phyloP scores from a whole-genome alignment of 2,888 invertebrate species.

The Drosophila niveifrons region DNA sequence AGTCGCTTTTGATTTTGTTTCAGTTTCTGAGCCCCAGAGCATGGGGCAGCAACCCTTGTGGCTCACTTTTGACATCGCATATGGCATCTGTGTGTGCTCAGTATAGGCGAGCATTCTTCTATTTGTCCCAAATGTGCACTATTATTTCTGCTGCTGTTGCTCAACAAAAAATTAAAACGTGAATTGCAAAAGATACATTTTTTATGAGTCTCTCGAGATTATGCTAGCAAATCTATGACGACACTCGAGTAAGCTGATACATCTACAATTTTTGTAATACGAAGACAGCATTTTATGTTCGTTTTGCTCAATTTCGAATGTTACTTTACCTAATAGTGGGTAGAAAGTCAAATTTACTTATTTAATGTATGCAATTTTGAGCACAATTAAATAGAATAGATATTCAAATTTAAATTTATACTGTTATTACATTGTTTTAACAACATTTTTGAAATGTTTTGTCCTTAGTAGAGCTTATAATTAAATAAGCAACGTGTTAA shows the following conservation, averaged over 20 bases:
- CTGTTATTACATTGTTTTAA: too few species aligned
- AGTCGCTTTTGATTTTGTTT: conserved; percentile 62
- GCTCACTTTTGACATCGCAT: conserved; percentile 25
- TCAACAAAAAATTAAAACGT: conserved; percentile 67
- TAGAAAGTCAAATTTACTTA: too few species aligned
- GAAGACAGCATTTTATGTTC: neutral
- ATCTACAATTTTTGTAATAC: neutral
- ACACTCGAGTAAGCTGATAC: neutral
- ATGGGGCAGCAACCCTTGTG: conserved; percentile 5
- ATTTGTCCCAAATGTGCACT: conserved; percentile 70
- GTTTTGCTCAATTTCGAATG: neutral
- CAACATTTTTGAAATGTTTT: too few species aligned
- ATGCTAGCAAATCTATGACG: conserved; percentile 39
- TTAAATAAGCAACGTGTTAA: too few species aligned
- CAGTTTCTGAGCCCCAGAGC: conserved; percentile 45
- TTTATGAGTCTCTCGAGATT: conserved; percentile 53
- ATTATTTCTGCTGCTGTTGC: conserved; percentile 28
- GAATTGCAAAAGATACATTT: conserved; percentile 47
- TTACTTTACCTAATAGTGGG: too few species aligned
- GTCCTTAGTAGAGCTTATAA: too few species aligned
- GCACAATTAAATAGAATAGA: too few species aligned
- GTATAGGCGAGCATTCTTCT: conserved; percentile 45
- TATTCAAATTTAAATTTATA: too few species aligned
- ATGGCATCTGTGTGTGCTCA: conserved; percentile 43
- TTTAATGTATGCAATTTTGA: too few species aligned